These are phyloP conservation scores for Daubentonia madagascariensis DNA, from an alignment of 2,113 vertebrate genomes.

Conservation along the genomic window DNA sequence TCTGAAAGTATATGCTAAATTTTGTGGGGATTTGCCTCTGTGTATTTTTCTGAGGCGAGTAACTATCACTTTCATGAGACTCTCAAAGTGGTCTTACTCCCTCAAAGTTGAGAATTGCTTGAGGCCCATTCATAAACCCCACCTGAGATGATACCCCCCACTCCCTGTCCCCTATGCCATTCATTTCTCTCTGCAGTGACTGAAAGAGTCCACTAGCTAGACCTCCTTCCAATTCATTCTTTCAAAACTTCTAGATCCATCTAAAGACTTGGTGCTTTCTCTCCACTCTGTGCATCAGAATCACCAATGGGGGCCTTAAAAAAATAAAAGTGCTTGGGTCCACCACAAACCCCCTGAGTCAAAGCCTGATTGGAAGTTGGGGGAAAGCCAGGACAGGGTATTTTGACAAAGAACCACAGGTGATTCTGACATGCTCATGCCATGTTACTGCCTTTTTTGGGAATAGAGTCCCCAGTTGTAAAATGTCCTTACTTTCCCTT, in stretches of 20 bases:
- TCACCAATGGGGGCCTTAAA: not conserved
- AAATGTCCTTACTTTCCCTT: not conserved
- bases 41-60: not conserved
- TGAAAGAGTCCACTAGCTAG: not conserved
- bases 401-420: not conserved
- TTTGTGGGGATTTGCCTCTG: not conserved
- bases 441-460: not conserved
- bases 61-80: not conserved
- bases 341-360: not conserved
- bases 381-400: too few species aligned
- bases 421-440: not conserved
- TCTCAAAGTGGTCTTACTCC: not conserved
- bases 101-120: not conserved
- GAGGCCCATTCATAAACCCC: not conserved
- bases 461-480: not conserved
- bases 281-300: not conserved
- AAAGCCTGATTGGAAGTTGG: not conserved
- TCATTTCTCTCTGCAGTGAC: not conserved
- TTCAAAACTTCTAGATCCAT: not conserved
- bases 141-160: not conserved
- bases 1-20: not conserved
- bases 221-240: not conserved
- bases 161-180: not conserved
- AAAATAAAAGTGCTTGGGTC: not conserved
- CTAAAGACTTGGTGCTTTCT: not conserved